Base-by-base conservation (phyloP, 2,888 invertebrate species). In the Lithophane leautieri region DNA sequence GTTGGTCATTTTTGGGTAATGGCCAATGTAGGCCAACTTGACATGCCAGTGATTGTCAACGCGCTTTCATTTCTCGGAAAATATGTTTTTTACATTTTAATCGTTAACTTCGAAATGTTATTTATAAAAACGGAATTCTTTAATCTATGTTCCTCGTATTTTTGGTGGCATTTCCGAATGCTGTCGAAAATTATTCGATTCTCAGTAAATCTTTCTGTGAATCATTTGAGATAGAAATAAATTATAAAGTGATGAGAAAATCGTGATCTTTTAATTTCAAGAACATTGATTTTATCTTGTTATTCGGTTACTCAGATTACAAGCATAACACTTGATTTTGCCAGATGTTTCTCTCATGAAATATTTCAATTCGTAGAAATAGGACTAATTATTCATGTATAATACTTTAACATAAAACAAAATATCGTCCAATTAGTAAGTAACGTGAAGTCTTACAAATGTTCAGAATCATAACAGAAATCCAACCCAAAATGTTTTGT, bases 21-120 rank as follows among this genome's bases (percentile, higher is more conserved):
- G 88, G 83, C 63, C 52, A 67, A 88, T 83, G 85, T 90, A 84
- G 88, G 89, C 86, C 90, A 89, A 85, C 86, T 62, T 75, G 86
- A 69, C 81, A 75, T 63, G 70, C 74, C 74, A 79, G 58, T 77
- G 86, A 84, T 85, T 78, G 82, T 84, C 79, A 86, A 73, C 74
- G 60, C 63, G 66, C 85, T 81, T 83, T 84, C 80, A 70, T 82
- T 88, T 88, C 86, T 87, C 16, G 56, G 86, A 70, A 85, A 77
- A 84, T 76, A 58, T 58, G 74, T 80, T 22, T 75, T 83, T 78
- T 75, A 70, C 63, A 62, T 78, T 81, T 78, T 75, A 71, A 74
- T 6, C 71, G 63, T 60, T 16, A 25, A n/a, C n/a, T 71, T 78
- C 63, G 52, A 72, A 62, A 66, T 44, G 14, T 54, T 67, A 74